A percentile compares a stretch with the other conserved stretches of the same genome.
phyloP scores from a whole-genome alignment of 2,888 invertebrate species.

The Trilocha varians region DNA sequence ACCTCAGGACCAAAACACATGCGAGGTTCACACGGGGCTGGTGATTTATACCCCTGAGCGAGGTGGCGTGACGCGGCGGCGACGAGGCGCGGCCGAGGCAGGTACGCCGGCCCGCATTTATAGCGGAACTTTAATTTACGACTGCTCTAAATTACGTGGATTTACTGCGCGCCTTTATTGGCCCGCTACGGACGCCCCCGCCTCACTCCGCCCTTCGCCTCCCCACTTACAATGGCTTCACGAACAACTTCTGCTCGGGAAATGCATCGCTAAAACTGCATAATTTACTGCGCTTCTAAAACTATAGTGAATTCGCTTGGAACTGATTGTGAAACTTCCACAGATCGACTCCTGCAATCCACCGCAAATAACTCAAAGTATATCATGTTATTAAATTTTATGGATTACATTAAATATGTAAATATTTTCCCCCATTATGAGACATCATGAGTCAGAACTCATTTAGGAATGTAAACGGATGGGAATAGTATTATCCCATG shows the following conservation, averaged over 20 bases:
- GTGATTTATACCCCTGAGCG: constrained; percentile 28
- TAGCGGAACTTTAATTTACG: constrained; percentile 70
- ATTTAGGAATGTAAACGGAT: constrained; percentile 30
- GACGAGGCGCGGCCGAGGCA: constrained; percentile 45
- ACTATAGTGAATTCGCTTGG: constrained; percentile 26
- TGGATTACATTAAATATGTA: background rate
- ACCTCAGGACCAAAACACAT: constrained; percentile 24
- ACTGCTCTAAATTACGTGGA: constrained; percentile 72
- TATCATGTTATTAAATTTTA: too few species aligned
- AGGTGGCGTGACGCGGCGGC: constrained; percentile 33
- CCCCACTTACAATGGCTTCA: constrained; percentile 35
- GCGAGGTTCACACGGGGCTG: constrained; percentile 43
- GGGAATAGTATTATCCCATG: constrained; percentile 31
- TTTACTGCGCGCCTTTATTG: constrained; percentile 71
- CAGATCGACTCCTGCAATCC: too few species aligned
- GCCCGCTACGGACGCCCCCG: constrained; percentile 52
- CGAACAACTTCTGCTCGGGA: constrained; percentile 33
- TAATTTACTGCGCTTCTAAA: constrained; percentile 43
- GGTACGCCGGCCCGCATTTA: constrained; percentile 60
- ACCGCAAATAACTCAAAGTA: too few species aligned
- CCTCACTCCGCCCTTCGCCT: constrained; percentile 32
- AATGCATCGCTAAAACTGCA: constrained; percentile 41
- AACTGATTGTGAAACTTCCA: background rate
- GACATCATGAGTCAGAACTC: constrained; percentile 37
- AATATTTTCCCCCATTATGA: background rate